Conservation (phyloP, 2,888 invertebrate species). For the Ariolimax columbianus region DNA sequence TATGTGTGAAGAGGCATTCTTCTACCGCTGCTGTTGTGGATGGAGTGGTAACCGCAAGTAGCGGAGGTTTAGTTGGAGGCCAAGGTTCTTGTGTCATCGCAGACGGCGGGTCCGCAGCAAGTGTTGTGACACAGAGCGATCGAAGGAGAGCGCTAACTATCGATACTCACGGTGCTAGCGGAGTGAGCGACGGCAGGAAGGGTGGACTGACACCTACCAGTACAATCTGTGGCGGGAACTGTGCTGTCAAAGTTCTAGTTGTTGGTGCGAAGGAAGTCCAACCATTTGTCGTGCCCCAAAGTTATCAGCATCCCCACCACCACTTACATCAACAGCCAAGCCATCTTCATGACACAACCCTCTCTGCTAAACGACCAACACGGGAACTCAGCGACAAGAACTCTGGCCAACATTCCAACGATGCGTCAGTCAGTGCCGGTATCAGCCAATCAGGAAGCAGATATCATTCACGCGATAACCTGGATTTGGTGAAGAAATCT, state of each 20-base stretch:
- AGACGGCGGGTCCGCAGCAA: not conserved
- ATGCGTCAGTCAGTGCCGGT: not conserved
- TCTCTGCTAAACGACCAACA: not conserved
- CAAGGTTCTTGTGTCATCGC: not conserved
- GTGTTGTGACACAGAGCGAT: constrained; percentile 12
- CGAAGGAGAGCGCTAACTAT: constrained; percentile 30
- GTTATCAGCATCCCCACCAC: constrained; percentile 27
- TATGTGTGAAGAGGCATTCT: not conserved
- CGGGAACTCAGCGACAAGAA: constrained; percentile 11
- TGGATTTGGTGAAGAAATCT: constrained; percentile 27
- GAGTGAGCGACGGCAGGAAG: not conserved
- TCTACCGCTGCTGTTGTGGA: not conserved
- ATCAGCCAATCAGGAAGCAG: constrained; percentile 25
- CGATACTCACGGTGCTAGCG: not conserved
- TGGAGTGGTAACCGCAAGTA: not conserved
- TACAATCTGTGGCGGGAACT: not conserved
- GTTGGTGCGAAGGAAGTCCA: constrained; percentile 25
- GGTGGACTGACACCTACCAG: not conserved
- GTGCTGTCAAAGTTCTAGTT: not conserved
- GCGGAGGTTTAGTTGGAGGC: not conserved
- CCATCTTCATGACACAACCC: not conserved
- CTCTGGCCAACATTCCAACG: not conserved
- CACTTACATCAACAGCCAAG: constrained; percentile 26
- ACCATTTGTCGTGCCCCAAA: constrained; percentile 45
- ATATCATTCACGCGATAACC: constrained; percentile 6